These are phyloP conservation scores for Manis javanica DNA, from an alignment of 2,797 vertebrate species.

Conservation along the genomic window DNA sequence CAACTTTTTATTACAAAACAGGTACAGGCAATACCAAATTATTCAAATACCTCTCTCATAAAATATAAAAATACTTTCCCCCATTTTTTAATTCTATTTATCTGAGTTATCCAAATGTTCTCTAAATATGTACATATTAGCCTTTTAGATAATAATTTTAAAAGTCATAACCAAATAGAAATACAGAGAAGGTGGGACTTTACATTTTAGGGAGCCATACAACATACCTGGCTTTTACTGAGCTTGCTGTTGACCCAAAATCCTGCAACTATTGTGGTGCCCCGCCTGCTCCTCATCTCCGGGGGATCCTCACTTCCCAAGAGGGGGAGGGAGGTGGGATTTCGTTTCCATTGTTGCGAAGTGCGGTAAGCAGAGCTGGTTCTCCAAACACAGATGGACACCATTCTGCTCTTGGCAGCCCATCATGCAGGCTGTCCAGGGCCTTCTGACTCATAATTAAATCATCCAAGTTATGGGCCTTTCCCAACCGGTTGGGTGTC, in stretches of 20 bases:
- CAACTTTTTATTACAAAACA: neutral
- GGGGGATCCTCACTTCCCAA: neutral
- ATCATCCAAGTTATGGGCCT: neutral
- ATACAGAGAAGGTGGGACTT: neutral
- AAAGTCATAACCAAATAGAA: neutral
- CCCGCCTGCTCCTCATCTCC: neutral
- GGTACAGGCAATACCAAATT: neutral
- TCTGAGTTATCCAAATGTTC: neutral
- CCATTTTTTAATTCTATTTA: neutral
- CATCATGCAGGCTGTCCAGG: neutral
- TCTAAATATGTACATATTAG: neutral
- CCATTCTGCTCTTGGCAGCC: neutral
- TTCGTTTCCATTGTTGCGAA: neutral
- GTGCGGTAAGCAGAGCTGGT: neutral
- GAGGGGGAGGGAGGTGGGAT: neutral
- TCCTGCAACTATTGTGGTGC: rapidly evolving
- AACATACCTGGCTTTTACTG: neutral
- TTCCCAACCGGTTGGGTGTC: conserved; percentile 26
- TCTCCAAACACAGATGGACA: neutral
- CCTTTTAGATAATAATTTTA: neutral
- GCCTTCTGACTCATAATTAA: conserved; percentile 57
- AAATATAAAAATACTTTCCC: neutral
- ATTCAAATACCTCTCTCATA: neutral
- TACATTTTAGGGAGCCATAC: neutral
- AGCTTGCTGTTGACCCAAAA: neutral